A percentile compares a stretch with the other conserved stretches of the same genome.
Conservation (phyloP, 2,888 invertebrate genomes). For the Noctua fimbriata region DNA sequence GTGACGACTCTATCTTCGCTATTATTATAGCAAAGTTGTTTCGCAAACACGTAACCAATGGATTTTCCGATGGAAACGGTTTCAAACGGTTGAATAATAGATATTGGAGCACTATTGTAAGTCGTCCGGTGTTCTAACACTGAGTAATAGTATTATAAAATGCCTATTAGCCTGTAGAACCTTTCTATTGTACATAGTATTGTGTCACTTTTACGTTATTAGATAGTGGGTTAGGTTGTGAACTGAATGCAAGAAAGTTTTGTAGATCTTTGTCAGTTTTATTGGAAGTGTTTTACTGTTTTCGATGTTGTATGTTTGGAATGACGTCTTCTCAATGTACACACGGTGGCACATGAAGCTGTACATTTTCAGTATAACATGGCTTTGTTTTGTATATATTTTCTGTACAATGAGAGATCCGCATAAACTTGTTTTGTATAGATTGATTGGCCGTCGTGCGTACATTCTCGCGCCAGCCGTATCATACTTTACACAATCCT, state of each 20-base stretch:
- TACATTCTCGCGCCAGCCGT: too few relatives aligned
- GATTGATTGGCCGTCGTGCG: too few relatives aligned
- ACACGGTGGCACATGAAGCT: too few relatives aligned
- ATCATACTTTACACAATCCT: not conserved
- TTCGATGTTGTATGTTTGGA: not conserved
- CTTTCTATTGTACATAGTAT: slow-evolving; percentile 43
- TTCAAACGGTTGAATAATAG: slow-evolving; percentile 54
- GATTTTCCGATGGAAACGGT: slow-evolving; percentile 43
- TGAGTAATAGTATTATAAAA: slow-evolving; percentile 43
- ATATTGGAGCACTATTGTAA: slow-evolving; percentile 54
- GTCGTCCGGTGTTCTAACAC: slow-evolving; percentile 38
- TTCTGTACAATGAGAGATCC: too few relatives aligned
- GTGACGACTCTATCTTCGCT: slow-evolving; percentile 32
- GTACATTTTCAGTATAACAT: too few relatives aligned
- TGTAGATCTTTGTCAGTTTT: not conserved
- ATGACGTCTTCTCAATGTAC: too few relatives aligned
- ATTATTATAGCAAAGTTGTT: slow-evolving; percentile 26
- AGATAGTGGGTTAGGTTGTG: not conserved
- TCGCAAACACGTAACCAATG: slow-evolving; percentile 59
- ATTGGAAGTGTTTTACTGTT: not conserved
- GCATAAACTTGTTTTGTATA: too few relatives aligned
- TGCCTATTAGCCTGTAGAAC: slow-evolving; percentile 19
- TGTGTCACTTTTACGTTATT: slow-evolving; percentile 34
- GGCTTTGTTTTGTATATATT: too few relatives aligned
- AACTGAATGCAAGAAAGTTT: slow-evolving; percentile 1